A percentile compares a stretch with the other conserved stretches of the same genome.
phyloP scores from a whole-genome alignment of 2,888 invertebrate genomes.

The Oligia latruncula region DNA sequence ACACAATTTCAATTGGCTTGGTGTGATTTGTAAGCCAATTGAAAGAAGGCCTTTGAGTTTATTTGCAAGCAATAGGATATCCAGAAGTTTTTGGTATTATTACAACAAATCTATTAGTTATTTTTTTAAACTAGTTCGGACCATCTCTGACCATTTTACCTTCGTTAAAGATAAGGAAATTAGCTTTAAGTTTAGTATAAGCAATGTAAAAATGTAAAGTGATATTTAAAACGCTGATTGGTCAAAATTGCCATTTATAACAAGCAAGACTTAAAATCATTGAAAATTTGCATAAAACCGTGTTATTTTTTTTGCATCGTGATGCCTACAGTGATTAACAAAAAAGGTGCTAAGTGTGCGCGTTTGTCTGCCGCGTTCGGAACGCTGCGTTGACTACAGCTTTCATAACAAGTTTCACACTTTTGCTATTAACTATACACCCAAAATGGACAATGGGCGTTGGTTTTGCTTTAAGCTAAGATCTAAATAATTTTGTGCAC shows the following conservation, averaged over 20 bases:
- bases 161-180: neutral
- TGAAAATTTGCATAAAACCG: slow-evolving; percentile 14
- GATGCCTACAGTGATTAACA: slow-evolving; percentile 53
- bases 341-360: slow-evolving; percentile 25
- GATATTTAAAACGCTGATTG: slow-evolving; percentile 18
- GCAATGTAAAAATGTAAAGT: neutral
- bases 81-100: too few species aligned
- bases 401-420: slow-evolving; percentile 56
- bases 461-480: slow-evolving; percentile 55
- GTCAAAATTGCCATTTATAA: slow-evolving; percentile 43
- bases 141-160: slow-evolving; percentile 1
- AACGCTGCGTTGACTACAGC: slow-evolving; percentile 44
- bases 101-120: neutral
- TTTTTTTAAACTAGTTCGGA: neutral
- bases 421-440: slow-evolving; percentile 58
- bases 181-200: neutral
- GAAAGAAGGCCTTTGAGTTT: too few species aligned
- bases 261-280: slow-evolving; percentile 17
- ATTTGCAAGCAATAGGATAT: too few species aligned
- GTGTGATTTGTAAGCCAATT: too few species aligned
- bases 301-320: slow-evolving; percentile 42
- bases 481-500: neutral
- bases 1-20: too few species aligned
- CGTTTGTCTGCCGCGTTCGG: slow-evolving; percentile 24
- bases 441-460: slow-evolving; percentile 60